These are phyloP conservation scores for Bos taurus DNA, from an alignment of 2,113 vertebrate species.

Conservation along the genomic window ARS-UCD2.0 NC_037338.1:101345501-101346000, in stretches of 20 bases:
- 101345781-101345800: not conserved
- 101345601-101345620: not conserved
- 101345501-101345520: not conserved
- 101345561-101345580: not conserved
- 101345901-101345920: not conserved
- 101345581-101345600: not conserved
- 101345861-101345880: not conserved
- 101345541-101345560: not conserved
- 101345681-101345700: not conserved
- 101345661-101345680: not conserved
- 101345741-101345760: not conserved
- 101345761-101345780: too few species aligned
- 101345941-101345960: not conserved
- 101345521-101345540: not conserved
- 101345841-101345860: not conserved
- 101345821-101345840: not conserved
- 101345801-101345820: not conserved
- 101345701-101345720: not conserved
- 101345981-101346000: rapidly evolving
- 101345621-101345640: not conserved
- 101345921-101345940: not conserved
- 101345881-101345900: rapidly evolving
- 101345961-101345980: not conserved
- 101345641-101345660: not conserved
- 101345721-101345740: not conserved